These are phyloP conservation scores for Melospiza georgiana DNA, from an alignment of 2,113 vertebrate genomes.

Conservation along the genomic window DNA sequence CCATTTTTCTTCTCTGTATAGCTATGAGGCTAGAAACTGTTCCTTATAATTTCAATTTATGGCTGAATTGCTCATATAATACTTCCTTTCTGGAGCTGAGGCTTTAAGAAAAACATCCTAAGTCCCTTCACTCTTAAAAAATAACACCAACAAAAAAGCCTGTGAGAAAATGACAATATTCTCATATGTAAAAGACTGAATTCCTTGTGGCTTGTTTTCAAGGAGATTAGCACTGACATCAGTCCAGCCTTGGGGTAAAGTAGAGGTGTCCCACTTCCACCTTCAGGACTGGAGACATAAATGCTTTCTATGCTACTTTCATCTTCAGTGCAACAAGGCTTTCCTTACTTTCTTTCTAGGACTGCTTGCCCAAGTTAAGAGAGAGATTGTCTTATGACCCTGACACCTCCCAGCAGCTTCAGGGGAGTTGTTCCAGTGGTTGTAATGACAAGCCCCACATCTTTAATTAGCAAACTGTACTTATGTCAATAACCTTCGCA, in stretches of 20 bases:
- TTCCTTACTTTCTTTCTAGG: not conserved
- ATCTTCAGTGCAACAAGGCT: not conserved
- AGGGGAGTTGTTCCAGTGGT: not conserved
- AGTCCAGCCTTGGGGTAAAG: not conserved
- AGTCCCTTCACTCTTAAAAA: not conserved
- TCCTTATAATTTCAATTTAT: not conserved
- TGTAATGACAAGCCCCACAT: not conserved
- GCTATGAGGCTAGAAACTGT: not conserved
- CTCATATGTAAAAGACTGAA: not conserved
- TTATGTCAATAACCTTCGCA: not conserved
- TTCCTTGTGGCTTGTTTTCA: accelerated
- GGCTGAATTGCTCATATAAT: not conserved
- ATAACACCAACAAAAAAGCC: not conserved
- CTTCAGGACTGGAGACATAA: not conserved
- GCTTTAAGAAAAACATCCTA: not conserved
- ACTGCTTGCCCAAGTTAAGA: not conserved
- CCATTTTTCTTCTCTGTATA: not conserved
- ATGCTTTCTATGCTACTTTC: not conserved
- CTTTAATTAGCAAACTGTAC: not conserved
- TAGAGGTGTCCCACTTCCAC: not conserved
- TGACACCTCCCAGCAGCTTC: not conserved
- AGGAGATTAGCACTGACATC: not conserved
- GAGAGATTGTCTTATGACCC: not conserved
- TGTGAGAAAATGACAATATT: not conserved
- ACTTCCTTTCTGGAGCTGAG: not conserved